Conservation (phyloP, 1,140 invertebrate species). For the Dryas iulia region DNA sequence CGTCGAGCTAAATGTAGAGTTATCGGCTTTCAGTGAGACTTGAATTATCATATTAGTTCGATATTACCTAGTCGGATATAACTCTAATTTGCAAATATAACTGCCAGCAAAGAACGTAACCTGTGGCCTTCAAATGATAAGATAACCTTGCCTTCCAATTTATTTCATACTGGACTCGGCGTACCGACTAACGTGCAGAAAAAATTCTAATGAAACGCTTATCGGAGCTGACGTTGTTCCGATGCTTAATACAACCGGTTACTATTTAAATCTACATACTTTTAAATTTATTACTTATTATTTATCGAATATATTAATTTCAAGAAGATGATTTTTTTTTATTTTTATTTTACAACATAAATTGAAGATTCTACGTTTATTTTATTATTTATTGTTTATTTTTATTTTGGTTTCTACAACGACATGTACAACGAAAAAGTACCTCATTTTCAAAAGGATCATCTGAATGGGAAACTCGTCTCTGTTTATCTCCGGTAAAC, state of each 20-base stretch:
- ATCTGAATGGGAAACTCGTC: slow-evolving; percentile 60
- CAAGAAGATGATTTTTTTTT: too few species aligned
- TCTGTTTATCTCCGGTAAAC: slow-evolving; percentile 74
- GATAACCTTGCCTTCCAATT: slow-evolving; percentile 78
- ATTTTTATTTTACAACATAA: too few species aligned
- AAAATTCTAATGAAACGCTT: slow-evolving; percentile 48
- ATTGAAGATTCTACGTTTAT: neutral
- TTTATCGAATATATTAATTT: neutral
- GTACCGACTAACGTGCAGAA: slow-evolving; percentile 27
- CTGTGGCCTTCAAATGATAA: slow-evolving; percentile 67
- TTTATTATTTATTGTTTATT: neutral
- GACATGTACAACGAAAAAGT: slow-evolving; percentile 22
- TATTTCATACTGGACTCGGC: slow-evolving; percentile 47
- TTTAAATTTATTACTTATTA: neutral
- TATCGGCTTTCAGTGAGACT: neutral
- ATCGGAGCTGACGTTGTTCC: slow-evolving; percentile 41
- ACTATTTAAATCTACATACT: neutral
- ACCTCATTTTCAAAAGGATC: slow-evolving; percentile 77
- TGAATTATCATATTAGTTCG: neutral
- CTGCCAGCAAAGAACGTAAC: slow-evolving; percentile 16
- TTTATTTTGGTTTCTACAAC: neutral
- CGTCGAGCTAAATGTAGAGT: neutral
- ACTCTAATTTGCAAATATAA: slow-evolving; percentile 26
- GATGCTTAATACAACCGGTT: neutral
- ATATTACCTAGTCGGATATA: slow-evolving; percentile 17